Percentiles rank a stretch among this genome's conserved stretches.
Evolutionary conservation across 2,888 invertebrate species (phyloP).

Genomic region (Caenorhabditis doughertyi): DNA sequence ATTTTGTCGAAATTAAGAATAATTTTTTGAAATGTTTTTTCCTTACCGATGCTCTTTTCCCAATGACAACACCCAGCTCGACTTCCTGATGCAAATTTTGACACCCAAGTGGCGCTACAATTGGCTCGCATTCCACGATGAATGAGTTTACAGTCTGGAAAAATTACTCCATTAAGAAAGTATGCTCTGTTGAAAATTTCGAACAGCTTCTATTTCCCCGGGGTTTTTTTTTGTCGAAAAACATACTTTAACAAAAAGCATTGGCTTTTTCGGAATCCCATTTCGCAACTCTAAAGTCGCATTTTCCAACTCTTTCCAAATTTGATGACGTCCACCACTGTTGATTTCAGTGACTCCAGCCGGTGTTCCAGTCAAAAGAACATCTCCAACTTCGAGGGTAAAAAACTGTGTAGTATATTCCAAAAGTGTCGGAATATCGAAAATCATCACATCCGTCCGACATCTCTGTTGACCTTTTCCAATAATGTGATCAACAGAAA

Average conservation of each 20-base stretch:
- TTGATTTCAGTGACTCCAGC: slow-evolving; percentile 72
- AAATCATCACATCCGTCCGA: slow-evolving; percentile 85
- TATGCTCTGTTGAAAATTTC: not conserved
- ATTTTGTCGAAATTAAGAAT: too few species aligned
- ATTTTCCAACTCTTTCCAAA: too few species aligned
- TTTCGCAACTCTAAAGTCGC: slow-evolving; percentile 87
- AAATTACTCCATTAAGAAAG: too few species aligned
- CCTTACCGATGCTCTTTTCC: slow-evolving; percentile 85
- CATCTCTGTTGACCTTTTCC: slow-evolving; percentile 77
- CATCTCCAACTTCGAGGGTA: slow-evolving; percentile 88
- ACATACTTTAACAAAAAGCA: slow-evolving; percentile 87
- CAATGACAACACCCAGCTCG: slow-evolving; percentile 89
- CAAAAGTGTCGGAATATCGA: slow-evolving; percentile 87
- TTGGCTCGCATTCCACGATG: slow-evolving; percentile 75
- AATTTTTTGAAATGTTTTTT: too few species aligned
- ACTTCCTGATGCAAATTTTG: slow-evolving; percentile 88
- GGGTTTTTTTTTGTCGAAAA: not conserved
- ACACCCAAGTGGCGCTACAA: slow-evolving; percentile 87
- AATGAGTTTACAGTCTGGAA: slow-evolving; percentile 73
- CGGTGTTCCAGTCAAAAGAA: slow-evolving; percentile 87
- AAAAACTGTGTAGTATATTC: slow-evolving; percentile 87
- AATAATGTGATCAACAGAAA: too few species aligned
- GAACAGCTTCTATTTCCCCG: not conserved
- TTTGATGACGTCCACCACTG: slow-evolving; percentile 78
- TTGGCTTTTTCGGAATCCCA: slow-evolving; percentile 86